Conservation (phyloP, 2,113 vertebrate genomes). For the Chloebia gouldiae region DNA sequence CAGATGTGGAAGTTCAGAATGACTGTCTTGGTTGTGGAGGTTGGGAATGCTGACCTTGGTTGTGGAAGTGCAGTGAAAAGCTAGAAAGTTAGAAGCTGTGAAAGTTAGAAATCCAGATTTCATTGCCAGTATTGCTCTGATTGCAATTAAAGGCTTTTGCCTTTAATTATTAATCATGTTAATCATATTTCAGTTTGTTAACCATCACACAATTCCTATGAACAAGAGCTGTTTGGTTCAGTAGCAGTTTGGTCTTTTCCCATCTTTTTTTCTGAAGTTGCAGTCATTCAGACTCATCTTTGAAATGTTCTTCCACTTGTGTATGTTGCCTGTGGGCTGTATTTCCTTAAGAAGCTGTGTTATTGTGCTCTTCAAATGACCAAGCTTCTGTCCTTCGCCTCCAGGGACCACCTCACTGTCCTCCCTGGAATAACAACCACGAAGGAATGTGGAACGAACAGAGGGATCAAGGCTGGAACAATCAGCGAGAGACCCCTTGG, state of each 20-base stretch:
- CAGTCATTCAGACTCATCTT: not conserved
- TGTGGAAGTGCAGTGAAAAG: not conserved
- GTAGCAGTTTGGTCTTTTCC: not conserved
- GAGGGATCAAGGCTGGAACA: slow-evolving; percentile 91
- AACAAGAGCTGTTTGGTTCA: not conserved
- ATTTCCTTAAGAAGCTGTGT: not conserved
- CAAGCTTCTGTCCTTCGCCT: slow-evolving; percentile 80
- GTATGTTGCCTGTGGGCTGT: rapidly evolving
- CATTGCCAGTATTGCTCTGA: not conserved
- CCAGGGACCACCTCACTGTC: slow-evolving; percentile 92
- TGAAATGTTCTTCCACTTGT: not conserved
- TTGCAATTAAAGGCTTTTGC: not conserved
- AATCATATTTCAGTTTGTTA: not conserved
- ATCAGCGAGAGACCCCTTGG: slow-evolving; percentile 84
- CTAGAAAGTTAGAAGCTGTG: not conserved
- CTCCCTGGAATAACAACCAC: slow-evolving; percentile 94
- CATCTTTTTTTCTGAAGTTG: not conserved
- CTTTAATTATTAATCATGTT: too few species aligned
- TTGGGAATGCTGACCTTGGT: not conserved
- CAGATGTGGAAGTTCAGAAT: rapidly evolving
- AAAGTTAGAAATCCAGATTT: not conserved
- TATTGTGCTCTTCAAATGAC: not conserved
- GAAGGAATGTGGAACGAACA: slow-evolving; percentile 97
- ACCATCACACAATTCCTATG: rapidly evolving
- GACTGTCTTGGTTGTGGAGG: too few species aligned